Percentiles rank a stretch among this genome's conserved stretches.
phyloP scores from a whole-genome alignment of 2,797 vertebrate genomes.

The Capromys pilorides region DNA sequence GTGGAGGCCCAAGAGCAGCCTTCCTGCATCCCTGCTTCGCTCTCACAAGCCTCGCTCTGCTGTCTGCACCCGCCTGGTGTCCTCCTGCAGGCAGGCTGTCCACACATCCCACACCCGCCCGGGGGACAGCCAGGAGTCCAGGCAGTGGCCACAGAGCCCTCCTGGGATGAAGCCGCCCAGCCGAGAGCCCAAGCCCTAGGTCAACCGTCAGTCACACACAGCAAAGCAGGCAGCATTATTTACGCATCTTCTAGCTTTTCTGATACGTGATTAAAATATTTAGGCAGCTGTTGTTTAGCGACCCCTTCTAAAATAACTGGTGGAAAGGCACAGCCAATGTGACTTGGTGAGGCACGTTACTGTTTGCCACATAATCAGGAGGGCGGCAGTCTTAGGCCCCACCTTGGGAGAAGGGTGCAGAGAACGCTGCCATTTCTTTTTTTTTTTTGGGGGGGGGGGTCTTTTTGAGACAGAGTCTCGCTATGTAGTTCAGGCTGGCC shows the following conservation, averaged over 20 bases:
- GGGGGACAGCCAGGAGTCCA: background rate
- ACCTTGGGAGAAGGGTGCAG: background rate
- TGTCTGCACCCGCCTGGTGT: background rate
- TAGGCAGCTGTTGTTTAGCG: slow-evolving; percentile 3
- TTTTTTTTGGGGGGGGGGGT: too few relatives aligned
- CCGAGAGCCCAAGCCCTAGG: background rate
- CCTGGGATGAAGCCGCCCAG: background rate
- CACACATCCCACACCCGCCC: background rate
- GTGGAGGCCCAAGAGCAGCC: background rate
- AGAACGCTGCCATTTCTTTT: too few relatives aligned
- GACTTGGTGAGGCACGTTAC: background rate
- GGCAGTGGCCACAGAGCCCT: background rate
- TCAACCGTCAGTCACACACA: slow-evolving; percentile 50
- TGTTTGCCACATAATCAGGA: background rate
- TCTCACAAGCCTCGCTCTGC: background rate
- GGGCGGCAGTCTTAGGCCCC: background rate
- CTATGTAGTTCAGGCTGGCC: too few relatives aligned
- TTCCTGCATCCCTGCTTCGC: background rate
- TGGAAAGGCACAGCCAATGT: background rate
- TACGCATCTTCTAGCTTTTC: slow-evolving; percentile 57
- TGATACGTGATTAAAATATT: slow-evolving; percentile 54
- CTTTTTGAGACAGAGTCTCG: too few relatives aligned
- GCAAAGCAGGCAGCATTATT: slow-evolving; percentile 46
- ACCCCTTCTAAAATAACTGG: slow-evolving; percentile 53
- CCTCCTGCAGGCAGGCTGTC: background rate